phyloP scores from a whole-genome alignment of 2,888 invertebrate genomes.

The Phorcus lineatus region DNA sequence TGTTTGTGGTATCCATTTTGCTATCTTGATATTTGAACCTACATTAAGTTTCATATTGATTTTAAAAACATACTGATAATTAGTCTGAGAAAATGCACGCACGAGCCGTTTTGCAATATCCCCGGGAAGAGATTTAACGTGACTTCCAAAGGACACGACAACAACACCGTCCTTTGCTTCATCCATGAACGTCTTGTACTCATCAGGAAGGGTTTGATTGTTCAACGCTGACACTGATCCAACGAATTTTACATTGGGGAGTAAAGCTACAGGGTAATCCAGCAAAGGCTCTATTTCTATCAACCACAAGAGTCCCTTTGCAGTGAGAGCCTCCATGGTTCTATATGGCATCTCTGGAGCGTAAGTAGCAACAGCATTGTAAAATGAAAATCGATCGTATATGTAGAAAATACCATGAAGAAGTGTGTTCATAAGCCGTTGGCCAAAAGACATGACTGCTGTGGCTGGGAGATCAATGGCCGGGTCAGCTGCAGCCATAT shows the following conservation, averaged over 20 bases:
- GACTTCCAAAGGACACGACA: constrained; percentile 52
- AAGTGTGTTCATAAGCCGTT: constrained; percentile 5
- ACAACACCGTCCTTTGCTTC: constrained; percentile 47
- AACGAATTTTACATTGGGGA: constrained; percentile 45
- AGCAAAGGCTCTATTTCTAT: constrained; percentile 44
- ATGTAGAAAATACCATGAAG: not conserved
- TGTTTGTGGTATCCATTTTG: constrained; percentile 56
- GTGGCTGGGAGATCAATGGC: not conserved
- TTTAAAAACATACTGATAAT: constrained; percentile 34
- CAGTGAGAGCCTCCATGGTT: constrained; percentile 30
- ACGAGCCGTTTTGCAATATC: constrained; percentile 33
- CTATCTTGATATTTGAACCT: constrained; percentile 29
- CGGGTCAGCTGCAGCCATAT: not conserved
- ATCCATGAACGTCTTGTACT: constrained; percentile 42
- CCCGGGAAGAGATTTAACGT: constrained; percentile 34
- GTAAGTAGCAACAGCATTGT: constrained; percentile 34
- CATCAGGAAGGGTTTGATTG: constrained; percentile 36
- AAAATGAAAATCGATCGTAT: constrained; percentile 32
- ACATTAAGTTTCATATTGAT: constrained; percentile 17
- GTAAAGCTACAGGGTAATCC: constrained; percentile 39
- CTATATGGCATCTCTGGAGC: constrained; percentile 41
- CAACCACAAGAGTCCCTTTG: constrained; percentile 40
- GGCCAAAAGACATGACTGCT: constrained; percentile 15
- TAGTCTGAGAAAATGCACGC: constrained; percentile 37
- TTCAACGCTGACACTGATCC: constrained; percentile 41